Conservation (phyloP, 2,888 invertebrate species). For the Eurytoma californica region DNA sequence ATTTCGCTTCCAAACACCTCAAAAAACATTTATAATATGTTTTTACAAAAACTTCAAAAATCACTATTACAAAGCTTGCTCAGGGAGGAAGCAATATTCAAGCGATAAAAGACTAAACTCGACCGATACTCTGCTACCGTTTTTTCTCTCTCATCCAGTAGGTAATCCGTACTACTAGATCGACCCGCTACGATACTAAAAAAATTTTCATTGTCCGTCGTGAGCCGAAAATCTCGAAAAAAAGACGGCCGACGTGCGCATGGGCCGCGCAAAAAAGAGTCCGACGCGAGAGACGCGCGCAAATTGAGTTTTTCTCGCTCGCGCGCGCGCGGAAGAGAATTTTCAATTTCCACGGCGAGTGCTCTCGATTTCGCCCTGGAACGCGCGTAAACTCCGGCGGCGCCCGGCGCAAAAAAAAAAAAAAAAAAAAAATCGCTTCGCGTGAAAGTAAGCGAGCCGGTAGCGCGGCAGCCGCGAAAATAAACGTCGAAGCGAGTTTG, state of each 20-base stretch:
- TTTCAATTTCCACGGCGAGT: slow-evolving; percentile 29
- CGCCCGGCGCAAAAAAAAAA: neutral
- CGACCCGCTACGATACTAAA: slow-evolving; percentile 26
- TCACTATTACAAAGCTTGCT: no score
- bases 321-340: neutral
- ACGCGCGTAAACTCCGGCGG: neutral
- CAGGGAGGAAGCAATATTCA: no score
- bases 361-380: slow-evolving; percentile 23
- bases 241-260: slow-evolving; percentile 3
- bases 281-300: neutral
- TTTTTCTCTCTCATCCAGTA: slow-evolving; percentile 35
- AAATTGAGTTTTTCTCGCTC: slow-evolving; percentile 31
- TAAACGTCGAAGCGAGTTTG: slow-evolving; percentile 45
- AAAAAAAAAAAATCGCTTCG: neutral
- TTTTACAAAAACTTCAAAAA: no score
- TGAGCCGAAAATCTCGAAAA: slow-evolving; percentile 14
- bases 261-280: neutral
- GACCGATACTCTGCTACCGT: neutral
- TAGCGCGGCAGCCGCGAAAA: slow-evolving; percentile 12
- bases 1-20: no score
- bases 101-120: neutral
- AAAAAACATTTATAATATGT: no score
- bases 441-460: neutral
- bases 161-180: slow-evolving; percentile 40
- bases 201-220: slow-evolving; percentile 34